Evolutionary conservation across 2,888 invertebrate species (phyloP).

Genomic region (Eucriotettix oculatus): DNA sequence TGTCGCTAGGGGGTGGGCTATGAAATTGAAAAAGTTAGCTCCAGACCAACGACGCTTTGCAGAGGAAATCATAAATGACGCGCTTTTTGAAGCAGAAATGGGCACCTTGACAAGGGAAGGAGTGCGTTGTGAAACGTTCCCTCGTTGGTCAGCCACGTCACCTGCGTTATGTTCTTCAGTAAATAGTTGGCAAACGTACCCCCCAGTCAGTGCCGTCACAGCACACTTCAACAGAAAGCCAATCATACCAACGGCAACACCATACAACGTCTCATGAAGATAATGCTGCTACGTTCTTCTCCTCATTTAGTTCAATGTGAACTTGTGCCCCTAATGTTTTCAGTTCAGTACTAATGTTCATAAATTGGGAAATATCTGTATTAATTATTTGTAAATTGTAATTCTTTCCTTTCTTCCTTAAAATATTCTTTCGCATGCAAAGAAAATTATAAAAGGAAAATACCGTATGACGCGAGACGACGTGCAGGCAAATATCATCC

Average conservation of each 20-base stretch:
- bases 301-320: not conserved
- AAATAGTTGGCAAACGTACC: not conserved
- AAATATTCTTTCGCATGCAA: no score
- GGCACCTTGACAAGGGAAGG: not conserved
- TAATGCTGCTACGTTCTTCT: not conserved
- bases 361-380: not conserved
- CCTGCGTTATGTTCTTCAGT: not conserved
- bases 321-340: not conserved
- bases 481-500: no score
- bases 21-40: no score
- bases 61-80: slow-evolving; percentile 1
- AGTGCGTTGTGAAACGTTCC: not conserved
- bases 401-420: not conserved
- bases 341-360: not conserved
- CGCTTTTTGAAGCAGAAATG: slow-evolving; percentile 1
- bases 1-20: not conserved
- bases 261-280: not conserved
- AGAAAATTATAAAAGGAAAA: no score
- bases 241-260: not conserved
- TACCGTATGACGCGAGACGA: no score
- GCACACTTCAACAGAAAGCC: not conserved
- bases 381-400: not conserved
- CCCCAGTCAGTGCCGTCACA: not conserved
- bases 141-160: not conserved
- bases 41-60: not conserved